Percentiles rank a stretch among this genome's conserved stretches.
Evolutionary conservation across 2,113 vertebrate genomes (phyloP).

Genomic region (Tursiops truncatus): DNA sequence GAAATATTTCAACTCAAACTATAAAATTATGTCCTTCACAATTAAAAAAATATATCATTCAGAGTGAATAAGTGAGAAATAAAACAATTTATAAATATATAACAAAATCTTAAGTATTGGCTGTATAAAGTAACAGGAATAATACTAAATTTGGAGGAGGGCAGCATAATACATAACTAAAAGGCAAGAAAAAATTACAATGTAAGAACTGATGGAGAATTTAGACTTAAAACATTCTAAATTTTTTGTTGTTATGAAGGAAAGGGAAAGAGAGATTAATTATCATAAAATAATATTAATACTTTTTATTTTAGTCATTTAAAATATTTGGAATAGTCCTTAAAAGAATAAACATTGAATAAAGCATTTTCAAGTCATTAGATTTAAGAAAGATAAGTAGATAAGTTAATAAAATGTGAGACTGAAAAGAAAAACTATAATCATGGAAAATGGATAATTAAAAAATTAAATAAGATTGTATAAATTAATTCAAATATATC

Average conservation of each 20-base stretch:
- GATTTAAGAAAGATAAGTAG: background rate
- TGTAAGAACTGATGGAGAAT: background rate
- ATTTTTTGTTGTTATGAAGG: background rate
- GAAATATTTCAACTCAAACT: background rate
- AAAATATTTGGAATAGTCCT: background rate
- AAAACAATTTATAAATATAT: background rate
- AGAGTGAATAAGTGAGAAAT: background rate
- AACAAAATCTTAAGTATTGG: background rate
- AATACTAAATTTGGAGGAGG: background rate
- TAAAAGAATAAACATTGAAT: background rate
- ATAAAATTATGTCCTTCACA: background rate
- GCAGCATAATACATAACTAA: background rate
- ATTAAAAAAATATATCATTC: background rate
- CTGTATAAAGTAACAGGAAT: background rate
- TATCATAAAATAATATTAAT: background rate
- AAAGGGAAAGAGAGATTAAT: background rate
- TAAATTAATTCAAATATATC: background rate
- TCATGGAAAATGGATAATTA: background rate
- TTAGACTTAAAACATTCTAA: background rate
- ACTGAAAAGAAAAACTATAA: background rate
- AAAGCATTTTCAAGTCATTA: background rate
- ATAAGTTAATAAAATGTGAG: background rate
- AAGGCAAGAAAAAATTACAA: background rate
- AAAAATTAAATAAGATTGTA: background rate
- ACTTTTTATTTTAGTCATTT: background rate